Conservation (phyloP, 2,797 vertebrate species). For the Rhyacichthys aspro region DNA sequence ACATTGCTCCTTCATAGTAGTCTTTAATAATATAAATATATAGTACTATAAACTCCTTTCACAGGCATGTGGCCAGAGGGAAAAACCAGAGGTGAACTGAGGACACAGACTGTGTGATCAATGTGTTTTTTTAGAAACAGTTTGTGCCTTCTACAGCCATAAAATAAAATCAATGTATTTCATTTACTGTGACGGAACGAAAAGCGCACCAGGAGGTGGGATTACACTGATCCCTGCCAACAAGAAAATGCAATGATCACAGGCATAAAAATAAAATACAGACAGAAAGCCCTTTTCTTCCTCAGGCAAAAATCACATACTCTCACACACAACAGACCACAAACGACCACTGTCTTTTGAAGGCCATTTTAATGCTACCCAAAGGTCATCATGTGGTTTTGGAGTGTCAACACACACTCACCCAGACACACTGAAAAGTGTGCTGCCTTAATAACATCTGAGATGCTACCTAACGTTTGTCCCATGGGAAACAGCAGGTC, state of each 20-base stretch:
- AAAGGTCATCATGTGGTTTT: slow-evolving; percentile 52
- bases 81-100: neutral
- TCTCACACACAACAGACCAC: slow-evolving; percentile 4
- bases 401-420: slow-evolving; percentile 50
- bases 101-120: slow-evolving; percentile 4
- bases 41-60: too few relatives aligned
- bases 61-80: neutral
- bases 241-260: slow-evolving; percentile 59
- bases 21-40: too few relatives aligned
- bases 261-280: slow-evolving; percentile 52
- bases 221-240: slow-evolving; percentile 56
- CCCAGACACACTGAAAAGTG: slow-evolving; percentile 18
- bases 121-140: slow-evolving; percentile 6
- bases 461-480: slow-evolving; percentile 57
- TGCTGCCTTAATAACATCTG: slow-evolving; percentile 59
- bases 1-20: too few relatives aligned
- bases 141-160: slow-evolving; percentile 27
- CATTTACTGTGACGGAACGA: slow-evolving; percentile 42
- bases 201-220: slow-evolving; percentile 46
- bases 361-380: slow-evolving; percentile 54
- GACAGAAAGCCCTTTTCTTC: slow-evolving; percentile 29
- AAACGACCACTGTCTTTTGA: slow-evolving; percentile 21
- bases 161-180: slow-evolving; percentile 34
- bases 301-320: slow-evolving; percentile 13
- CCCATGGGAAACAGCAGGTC: slow-evolving; percentile 43